Percentiles rank a stretch among this genome's conserved stretches.
These are phyloP conservation scores for Penaeus monodon DNA, from an alignment of 2,888 invertebrate genomes.

Conservation along the genomic window DNA sequence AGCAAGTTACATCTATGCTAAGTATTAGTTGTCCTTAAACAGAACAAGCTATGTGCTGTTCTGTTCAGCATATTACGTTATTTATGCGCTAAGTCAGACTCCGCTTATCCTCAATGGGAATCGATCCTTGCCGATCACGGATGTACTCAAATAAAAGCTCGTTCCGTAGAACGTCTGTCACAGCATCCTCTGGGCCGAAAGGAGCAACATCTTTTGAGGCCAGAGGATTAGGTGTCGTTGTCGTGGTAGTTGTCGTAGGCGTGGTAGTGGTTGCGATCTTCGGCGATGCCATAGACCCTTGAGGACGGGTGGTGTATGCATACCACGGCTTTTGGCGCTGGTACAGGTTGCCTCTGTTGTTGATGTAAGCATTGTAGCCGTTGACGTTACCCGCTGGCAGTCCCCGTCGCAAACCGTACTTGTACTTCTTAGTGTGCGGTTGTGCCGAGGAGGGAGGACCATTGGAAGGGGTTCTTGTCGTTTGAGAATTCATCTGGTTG, in stretches of 20 bases:
- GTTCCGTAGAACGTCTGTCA: constrained; percentile 54
- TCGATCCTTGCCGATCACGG: constrained; percentile 43
- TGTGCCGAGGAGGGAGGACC: background rate
- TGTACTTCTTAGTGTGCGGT: constrained; percentile 43
- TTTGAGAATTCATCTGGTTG: background rate
- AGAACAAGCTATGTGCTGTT: too few species aligned
- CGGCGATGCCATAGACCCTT: background rate
- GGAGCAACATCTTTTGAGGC: constrained; percentile 25
- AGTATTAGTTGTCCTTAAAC: too few species aligned
- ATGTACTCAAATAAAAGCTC: constrained; percentile 59
- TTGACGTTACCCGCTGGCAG: constrained; percentile 60
- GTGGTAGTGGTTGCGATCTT: background rate
- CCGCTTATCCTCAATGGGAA: constrained; percentile 13
- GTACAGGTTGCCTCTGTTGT: constrained; percentile 14
- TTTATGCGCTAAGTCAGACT: background rate
- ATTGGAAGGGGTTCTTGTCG: background rate
- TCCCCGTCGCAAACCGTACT: constrained; percentile 63
- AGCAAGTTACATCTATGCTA: too few species aligned
- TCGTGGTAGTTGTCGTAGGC: constrained; percentile 6
- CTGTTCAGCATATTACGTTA: background rate
- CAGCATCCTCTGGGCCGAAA: constrained; percentile 62
- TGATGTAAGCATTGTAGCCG: constrained; percentile 27
- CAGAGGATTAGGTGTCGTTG: constrained; percentile 20
- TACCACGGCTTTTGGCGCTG: constrained; percentile 43
- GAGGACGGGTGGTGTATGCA: constrained; percentile 18